Conservation (phyloP, 1,140 invertebrate species). For the Harpegnathos saltator region DNA sequence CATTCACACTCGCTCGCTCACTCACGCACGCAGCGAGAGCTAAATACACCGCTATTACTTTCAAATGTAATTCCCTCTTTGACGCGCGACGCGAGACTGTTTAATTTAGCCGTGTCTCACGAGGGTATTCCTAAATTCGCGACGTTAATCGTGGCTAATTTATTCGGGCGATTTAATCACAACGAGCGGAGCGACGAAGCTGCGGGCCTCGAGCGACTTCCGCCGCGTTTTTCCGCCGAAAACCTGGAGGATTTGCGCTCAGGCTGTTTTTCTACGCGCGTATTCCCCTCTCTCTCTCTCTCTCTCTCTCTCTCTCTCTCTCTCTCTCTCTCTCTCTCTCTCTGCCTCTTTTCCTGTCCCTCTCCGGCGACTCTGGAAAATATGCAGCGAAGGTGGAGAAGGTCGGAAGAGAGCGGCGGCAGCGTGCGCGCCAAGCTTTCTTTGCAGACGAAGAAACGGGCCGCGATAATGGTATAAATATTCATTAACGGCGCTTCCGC, state of each 20-base stretch:
- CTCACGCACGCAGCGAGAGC: neutral
- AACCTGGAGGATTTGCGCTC: conserved; percentile 36
- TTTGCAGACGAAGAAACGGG: conserved; percentile 49
- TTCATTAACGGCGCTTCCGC: conserved; percentile 62
- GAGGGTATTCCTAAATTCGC: conserved; percentile 27
- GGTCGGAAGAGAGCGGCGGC: neutral
- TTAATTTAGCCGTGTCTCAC: conserved; percentile 2
- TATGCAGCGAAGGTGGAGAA: conserved; percentile 29
- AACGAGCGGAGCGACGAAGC: neutral
- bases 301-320: too few species aligned
- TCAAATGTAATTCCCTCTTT: neutral
- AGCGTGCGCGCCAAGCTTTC: conserved; percentile 49
- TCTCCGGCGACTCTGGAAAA: conserved; percentile 27
- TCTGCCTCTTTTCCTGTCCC: conserved; percentile 27
- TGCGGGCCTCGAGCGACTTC: conserved; percentile 29
- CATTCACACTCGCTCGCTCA: neutral
- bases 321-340: neutral
- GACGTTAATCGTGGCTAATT: conserved; percentile 39
- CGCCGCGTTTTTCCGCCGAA: conserved; percentile 38
- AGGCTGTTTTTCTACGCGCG: conserved; percentile 34
- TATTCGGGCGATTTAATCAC: conserved; percentile 47
- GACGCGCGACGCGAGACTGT: neutral
- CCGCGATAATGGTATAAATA: conserved; percentile 71
- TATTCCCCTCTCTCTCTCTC: too few species aligned
- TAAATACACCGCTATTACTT: neutral